These are phyloP conservation scores for Saccostrea glomerata DNA, from an alignment of 1,140 invertebrate genomes.

Conservation along the genomic window DNA sequence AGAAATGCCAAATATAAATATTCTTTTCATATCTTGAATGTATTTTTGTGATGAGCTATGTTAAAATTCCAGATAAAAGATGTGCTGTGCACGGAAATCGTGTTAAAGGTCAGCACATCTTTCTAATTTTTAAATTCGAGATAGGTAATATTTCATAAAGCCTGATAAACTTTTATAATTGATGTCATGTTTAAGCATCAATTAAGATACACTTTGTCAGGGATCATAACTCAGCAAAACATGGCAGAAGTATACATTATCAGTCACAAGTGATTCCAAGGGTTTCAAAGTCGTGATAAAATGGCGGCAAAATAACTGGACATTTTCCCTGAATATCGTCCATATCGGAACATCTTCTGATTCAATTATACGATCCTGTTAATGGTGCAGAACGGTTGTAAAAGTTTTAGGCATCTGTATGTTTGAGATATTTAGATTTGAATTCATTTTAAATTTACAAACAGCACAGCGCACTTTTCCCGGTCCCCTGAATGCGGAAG, in stretches of 20 bases:
- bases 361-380: conserved; percentile 31
- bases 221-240: conserved; percentile 2
- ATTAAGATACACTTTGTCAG: background rate
- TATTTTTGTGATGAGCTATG: background rate
- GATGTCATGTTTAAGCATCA: background rate
- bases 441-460: conserved; percentile 34
- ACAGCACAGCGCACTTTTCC: conserved; percentile 20
- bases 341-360: conserved; percentile 29
- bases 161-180: conserved; percentile 28
- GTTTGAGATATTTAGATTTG: conserved; percentile 28
- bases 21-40: background rate
- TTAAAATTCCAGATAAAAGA: background rate
- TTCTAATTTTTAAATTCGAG: background rate
- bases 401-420: conserved; percentile 29
- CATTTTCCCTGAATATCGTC: conserved; percentile 19
- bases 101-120: background rate
- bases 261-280: conserved; percentile 19
- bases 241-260: background rate
- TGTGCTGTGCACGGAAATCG: conserved; percentile 24
- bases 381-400: conserved; percentile 26
- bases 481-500: conserved; percentile 11
- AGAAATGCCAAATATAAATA: background rate
- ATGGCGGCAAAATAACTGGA: conserved; percentile 16
- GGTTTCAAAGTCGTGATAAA: conserved; percentile 19
- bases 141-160: conserved; percentile 1